Conservation (phyloP, 2,888 invertebrate species). For the Dryomyza anilis region DNA sequence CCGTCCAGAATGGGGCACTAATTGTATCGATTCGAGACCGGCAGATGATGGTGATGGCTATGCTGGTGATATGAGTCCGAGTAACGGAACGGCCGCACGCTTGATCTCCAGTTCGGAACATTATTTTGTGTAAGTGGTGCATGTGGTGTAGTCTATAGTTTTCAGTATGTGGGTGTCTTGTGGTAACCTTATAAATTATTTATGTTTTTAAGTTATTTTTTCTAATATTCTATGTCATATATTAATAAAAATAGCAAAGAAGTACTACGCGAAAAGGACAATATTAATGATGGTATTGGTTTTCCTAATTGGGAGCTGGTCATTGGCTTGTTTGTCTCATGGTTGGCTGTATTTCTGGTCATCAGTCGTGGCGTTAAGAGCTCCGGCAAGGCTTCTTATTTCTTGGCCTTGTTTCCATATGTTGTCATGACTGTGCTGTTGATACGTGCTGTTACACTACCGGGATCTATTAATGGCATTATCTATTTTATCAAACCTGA, state of each 20-base stretch:
- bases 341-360: conserved; percentile 64
- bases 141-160: background rate
- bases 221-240: no score
- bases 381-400: conserved; percentile 74
- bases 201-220: no score
- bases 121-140: conserved; percentile 63
- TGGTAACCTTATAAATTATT: no score
- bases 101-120: conserved; percentile 61
- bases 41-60: no score
- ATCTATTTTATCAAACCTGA: conserved; percentile 70
- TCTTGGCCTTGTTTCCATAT: conserved; percentile 76
- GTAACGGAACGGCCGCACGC: background rate
- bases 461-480: conserved; percentile 68
- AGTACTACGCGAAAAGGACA: conserved; percentile 63
- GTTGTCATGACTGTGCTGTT: conserved; percentile 69
- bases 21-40: conserved; percentile 56
- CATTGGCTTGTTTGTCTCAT: conserved; percentile 63
- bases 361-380: conserved; percentile 68
- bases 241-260: no score
- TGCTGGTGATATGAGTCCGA: no score
- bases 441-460: conserved; percentile 67
- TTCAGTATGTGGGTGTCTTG: background rate
- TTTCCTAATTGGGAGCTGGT: conserved; percentile 64
- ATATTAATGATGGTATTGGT: conserved; percentile 65
- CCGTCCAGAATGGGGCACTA: conserved; percentile 63